Evolutionary conservation across 2,888 invertebrate species (phyloP), one percentile per base, ranked within the genome.

Genomic region (Lasioglossum leucozonium): DNA sequence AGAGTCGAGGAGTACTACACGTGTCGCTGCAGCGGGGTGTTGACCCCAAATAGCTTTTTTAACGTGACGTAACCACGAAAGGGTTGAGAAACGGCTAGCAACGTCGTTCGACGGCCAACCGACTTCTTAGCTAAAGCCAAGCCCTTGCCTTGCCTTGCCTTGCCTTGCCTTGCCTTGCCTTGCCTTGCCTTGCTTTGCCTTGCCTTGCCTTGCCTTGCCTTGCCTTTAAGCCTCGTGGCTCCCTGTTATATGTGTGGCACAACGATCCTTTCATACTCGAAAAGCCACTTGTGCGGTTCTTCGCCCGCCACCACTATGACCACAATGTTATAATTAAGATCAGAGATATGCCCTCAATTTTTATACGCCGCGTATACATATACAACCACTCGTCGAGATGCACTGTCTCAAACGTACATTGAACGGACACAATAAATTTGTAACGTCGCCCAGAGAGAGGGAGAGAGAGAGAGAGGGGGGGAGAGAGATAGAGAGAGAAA

Each of bases 11-110:
- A 90, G 89, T 89, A 92, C 95, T 95, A 95, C 95, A 95, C 95
- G 95, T 95, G 95, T 95, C 95, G 95, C 94, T 95, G 94, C 92
- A 93, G 95, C 95, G 95, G 96, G 96, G 95, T 96, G 96, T 96
- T 96, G 96, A 96, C 96, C 96, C 96, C 95, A 92, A 93, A 94
- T 93, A 93, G 92, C 91, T 94, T 94, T 93, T 93, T 94, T 91
- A 91, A 92, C 92, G 91, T 94, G 94, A 94, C 93, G 94, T 94
- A 94, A 94, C 92, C 90, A 89, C 91, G 90, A 92, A 93, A 94
- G 94, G 94, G 94, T 94, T 94, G 94, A 93, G 93, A 93, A 93
- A 93, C 92, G 88, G 86, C 87, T 87, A 86, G 84, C 86, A 84
- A 83, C 88, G 85, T 84, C 82, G 90, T 80, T 82, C 87, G 86